Evolutionary conservation across 2,888 invertebrate genomes (phyloP).

Genomic region (Acanthosepion esculentum): DNA sequence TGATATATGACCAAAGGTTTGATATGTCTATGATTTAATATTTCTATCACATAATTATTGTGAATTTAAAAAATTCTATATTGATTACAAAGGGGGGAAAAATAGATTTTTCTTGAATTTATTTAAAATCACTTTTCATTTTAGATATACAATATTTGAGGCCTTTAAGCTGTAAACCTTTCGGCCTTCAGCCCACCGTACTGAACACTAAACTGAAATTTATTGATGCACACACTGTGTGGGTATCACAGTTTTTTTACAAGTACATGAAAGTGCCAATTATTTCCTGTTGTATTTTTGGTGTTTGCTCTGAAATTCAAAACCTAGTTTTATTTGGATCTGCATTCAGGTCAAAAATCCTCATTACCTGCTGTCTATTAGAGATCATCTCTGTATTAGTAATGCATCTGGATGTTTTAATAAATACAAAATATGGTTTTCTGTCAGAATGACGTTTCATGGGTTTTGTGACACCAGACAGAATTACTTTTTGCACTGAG

Average conservation of each 20-base stretch:
- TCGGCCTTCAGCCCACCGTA: neutral
- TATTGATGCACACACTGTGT: neutral
- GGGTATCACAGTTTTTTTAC: neutral
- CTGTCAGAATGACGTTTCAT: neutral
- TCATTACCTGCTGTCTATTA: neutral
- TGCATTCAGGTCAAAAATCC: neutral
- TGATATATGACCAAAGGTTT: no score
- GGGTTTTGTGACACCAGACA: neutral
- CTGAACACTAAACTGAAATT: neutral
- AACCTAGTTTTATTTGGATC: neutral
- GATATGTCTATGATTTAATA: no score
- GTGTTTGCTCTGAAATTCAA: neutral
- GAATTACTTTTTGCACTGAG: no score
- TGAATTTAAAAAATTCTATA: no score
- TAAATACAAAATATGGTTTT: neutral
- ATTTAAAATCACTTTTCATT: neutral
- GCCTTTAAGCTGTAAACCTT: neutral
- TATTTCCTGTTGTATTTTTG: neutral
- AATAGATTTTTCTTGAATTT: neutral
- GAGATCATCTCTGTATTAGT: neutral
- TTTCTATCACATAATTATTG: no score
- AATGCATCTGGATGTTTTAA: neutral
- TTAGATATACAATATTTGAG: neutral
- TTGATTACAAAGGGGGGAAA: no score
- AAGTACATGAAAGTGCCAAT: neutral